Conservation (phyloP, 2,888 invertebrate species). For the Pardosa pseudoannulata region DNA sequence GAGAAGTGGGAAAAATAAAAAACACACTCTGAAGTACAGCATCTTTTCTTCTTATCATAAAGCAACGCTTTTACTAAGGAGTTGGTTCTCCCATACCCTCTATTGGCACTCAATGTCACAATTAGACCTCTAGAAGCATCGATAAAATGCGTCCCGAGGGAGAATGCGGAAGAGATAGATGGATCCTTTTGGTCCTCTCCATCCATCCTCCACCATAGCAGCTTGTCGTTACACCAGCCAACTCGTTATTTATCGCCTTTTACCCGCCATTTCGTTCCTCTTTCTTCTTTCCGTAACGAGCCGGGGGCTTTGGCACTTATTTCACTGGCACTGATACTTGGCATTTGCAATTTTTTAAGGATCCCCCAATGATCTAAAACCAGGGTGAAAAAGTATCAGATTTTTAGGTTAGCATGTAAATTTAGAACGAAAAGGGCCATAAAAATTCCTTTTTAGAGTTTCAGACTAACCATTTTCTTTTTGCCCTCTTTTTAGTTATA, state of each 20-base stretch:
- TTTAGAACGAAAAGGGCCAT: background rate
- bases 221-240: slow-evolving; percentile 9
- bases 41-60: no score
- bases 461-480: no score
- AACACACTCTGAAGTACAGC: no score
- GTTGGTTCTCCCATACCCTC: no score
- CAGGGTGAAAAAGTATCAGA: background rate
- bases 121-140: background rate
- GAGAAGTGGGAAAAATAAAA: no score
- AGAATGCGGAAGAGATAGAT: slow-evolving; percentile 40
- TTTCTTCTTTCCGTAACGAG: slow-evolving; percentile 5
- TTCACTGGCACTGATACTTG: background rate
- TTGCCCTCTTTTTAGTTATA: no score
- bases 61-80: no score
- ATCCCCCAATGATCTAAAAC: slow-evolving; percentile 44
- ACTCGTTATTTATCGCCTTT: slow-evolving; percentile 38
- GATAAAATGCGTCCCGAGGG: slow-evolving; percentile 14
- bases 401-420: background rate
- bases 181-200: slow-evolving; percentile 13
- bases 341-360: background rate
- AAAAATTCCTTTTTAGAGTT: no score
- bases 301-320: background rate
- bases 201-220: background rate
- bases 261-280: slow-evolving; percentile 14
- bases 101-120: no score